These are phyloP conservation scores for Anguilla rostrata DNA, from an alignment of 2,113 vertebrate genomes.

Conservation along the genomic window DNA sequence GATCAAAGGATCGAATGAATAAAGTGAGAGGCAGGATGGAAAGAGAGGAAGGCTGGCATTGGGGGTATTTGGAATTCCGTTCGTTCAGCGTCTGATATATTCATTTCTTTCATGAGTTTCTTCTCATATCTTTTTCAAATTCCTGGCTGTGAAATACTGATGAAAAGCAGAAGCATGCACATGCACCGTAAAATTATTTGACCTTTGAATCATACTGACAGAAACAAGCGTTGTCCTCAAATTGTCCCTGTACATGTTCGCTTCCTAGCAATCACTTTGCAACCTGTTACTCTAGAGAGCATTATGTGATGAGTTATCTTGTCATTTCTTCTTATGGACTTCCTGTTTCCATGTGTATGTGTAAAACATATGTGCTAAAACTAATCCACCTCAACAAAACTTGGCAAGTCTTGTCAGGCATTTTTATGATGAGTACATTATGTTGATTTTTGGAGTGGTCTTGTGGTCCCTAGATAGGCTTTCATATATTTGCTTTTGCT, in stretches of 20 bases:
- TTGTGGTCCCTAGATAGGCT: background rate
- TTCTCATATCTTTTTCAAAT: background rate
- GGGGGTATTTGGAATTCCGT: background rate
- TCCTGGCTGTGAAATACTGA: conserved; percentile 4
- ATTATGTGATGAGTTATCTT: too few relatives aligned
- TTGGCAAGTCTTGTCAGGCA: background rate
- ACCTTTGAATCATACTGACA: too few relatives aligned
- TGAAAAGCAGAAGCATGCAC: background rate
- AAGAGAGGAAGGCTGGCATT: background rate
- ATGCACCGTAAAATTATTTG: background rate
- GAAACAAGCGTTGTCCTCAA: too few relatives aligned
- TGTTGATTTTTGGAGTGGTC: background rate
- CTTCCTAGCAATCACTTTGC: too few relatives aligned
- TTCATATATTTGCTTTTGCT: background rate
- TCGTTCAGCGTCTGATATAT: background rate
- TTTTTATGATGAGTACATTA: background rate
- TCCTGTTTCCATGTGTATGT: too few relatives aligned
- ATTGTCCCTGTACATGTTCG: too few relatives aligned
- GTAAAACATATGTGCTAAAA: background rate
- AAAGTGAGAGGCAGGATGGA: background rate
- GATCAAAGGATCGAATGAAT: conserved; percentile 20
- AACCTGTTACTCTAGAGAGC: too few relatives aligned
- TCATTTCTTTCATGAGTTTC: background rate
- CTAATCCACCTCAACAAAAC: background rate
- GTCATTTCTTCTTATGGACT: too few relatives aligned